These are phyloP conservation scores for Cephus pulcher DNA, from an alignment of 2,888 invertebrate genomes.

Conservation along the genomic window DNA sequence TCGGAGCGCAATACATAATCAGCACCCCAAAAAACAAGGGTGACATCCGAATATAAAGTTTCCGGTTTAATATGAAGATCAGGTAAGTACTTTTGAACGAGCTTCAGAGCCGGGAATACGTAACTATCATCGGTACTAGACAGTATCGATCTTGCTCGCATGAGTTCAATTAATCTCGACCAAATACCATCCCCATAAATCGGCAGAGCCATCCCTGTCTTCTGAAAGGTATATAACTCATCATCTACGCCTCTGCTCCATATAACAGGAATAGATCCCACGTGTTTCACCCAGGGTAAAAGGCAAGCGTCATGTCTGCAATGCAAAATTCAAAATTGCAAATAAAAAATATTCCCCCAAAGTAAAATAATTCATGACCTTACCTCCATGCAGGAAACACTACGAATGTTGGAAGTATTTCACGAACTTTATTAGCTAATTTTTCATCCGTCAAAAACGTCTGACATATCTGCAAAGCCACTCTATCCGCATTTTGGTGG, in stretches of 20 bases:
- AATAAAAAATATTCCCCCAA: constrained; percentile 1
- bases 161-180: constrained; percentile 40
- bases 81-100: constrained; percentile 42
- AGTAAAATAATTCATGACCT: constrained; percentile 7
- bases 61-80: constrained; percentile 35
- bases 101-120: constrained; percentile 42
- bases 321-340: neutral
- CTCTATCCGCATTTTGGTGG: constrained; percentile 20
- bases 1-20: constrained; percentile 54
- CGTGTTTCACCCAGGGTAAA: constrained; percentile 53
- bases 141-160: constrained; percentile 37
- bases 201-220: constrained; percentile 55
- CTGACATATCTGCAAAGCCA: constrained; percentile 50
- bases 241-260: constrained; percentile 54
- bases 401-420: constrained; percentile 55
- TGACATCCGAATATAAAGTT: constrained; percentile 54
- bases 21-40: constrained; percentile 54
- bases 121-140: constrained; percentile 46
- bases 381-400: constrained; percentile 62
- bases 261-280: constrained; percentile 57
- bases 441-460: constrained; percentile 45
- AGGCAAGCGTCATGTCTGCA: constrained; percentile 60
- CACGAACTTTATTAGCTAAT: constrained; percentile 41
- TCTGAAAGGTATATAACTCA: constrained; percentile 55
- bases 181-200: constrained; percentile 48